A percentile compares a stretch with the other conserved stretches of the same genome.
phyloP scores from a whole-genome alignment of 2,888 invertebrate genomes.

The Euphydryas editha region DNA sequence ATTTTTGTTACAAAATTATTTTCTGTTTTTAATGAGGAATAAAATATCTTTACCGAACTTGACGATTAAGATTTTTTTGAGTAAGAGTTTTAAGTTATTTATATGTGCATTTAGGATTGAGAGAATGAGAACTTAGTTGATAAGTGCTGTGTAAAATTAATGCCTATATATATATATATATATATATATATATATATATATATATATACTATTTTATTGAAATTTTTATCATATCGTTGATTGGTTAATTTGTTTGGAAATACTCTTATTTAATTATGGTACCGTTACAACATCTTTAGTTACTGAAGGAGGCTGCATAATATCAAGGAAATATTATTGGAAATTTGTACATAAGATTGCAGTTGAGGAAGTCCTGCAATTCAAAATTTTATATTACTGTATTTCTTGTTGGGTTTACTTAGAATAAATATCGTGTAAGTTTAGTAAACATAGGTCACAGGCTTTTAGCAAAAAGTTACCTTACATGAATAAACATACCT shows the following conservation, averaged over 20 bases:
- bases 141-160: too few species aligned
- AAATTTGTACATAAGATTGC: conserved; percentile 60
- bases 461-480: background rate
- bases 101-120: background rate
- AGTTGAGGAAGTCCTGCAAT: conserved; percentile 57
- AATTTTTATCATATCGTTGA: background rate
- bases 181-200: too few species aligned
- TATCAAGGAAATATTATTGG: conserved; percentile 47
- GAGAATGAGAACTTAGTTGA: background rate
- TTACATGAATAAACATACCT: background rate
- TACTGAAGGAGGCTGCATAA: conserved; percentile 45
- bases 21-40: background rate
- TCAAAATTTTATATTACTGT: conserved; percentile 58
- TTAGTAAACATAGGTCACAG: background rate
- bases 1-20: conserved; percentile 1
- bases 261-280: conserved; percentile 4
- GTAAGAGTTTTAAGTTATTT: background rate
- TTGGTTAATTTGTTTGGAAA: too few species aligned
- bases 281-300: background rate
- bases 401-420: conserved; percentile 52
- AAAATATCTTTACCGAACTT: background rate
- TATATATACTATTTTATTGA: too few species aligned
- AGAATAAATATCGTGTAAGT: conserved; percentile 16
- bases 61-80: background rate
- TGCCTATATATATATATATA: too few species aligned